Base-by-base conservation (phyloP, 2,113 vertebrate genomes). In the Forbesichthys agassizii region DNA sequence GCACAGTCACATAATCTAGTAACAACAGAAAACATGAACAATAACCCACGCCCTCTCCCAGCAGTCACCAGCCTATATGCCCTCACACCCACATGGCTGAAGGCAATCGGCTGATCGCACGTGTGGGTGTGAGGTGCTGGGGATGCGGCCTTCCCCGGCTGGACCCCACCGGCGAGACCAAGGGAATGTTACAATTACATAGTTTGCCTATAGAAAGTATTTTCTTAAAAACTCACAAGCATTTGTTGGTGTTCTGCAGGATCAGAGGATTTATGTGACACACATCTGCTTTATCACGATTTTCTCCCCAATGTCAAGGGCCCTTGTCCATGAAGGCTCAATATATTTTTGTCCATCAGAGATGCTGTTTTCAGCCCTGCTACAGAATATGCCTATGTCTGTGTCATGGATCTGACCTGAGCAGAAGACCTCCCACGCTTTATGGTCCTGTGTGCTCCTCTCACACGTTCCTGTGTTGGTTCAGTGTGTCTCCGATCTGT, bases 201-300 rank as follows among this genome's bases (percentile, higher is more conserved):
- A 27, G 27, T 27, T 27, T 27, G 27, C 27, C 27, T 27, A 27
- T 27, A 27, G 27, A 27, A 27, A 27, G 27, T 27, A 27, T 27
- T 27, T 27, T 27, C 27, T 27, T 27, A 27, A 27, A 27, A 27
- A 27, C 27, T 27, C 27, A 27, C 27, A 27, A 11, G 53, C 64
- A n/a, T 6, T 6, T 1, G 59, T 54, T 61, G 27, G 72, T 66
- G 59, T 68, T 11, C 27, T 27, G 27, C 55, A 54, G 68, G 27
- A 53, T 65, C 73, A 66, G 56, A 71, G 36, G 51, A 27, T 55
- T 72, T 11, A 13, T 36, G 56, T 73, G 75, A 81, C 53, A 82
- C 85, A 85, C 74, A 47, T 74, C 64, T 27, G 48, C 65, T 75
- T 79, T 80, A 83, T 83, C 80, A 47, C 58, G 5, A 12, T 33